Evolutionary conservation across 2,797 vertebrate species (phyloP).

Genomic region (Bothrops alternatus): DNA sequence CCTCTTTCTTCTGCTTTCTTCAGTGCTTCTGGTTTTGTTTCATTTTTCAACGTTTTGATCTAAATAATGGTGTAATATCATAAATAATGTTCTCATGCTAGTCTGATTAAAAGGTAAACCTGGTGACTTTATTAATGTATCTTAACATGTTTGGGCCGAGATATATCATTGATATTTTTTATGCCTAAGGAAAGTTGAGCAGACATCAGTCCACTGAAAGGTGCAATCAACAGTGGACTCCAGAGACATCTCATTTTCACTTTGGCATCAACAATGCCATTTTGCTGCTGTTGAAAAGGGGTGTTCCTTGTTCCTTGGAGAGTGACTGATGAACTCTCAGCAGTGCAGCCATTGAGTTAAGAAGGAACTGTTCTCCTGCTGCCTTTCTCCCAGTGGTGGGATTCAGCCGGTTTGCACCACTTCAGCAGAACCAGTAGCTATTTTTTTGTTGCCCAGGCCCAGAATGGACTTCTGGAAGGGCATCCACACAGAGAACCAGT

Average conservation of each 20-base stretch:
- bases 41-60: not conserved
- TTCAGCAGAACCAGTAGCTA: too few relatives aligned
- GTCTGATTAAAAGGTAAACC: not conserved
- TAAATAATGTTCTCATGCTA: not conserved
- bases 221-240: too few relatives aligned
- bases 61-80: not conserved
- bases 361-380: not conserved
- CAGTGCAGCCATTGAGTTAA: not conserved
- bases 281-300: not conserved
- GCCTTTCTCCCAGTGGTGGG: too few relatives aligned
- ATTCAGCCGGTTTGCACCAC: too few relatives aligned
- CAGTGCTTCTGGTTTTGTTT: not conserved
- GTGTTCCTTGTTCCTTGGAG: not conserved
- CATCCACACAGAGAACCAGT: too few relatives aligned
- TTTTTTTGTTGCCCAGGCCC: too few relatives aligned
- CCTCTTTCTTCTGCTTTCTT: not conserved
- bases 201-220: not conserved
- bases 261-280: not conserved
- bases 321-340: not conserved
- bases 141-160: not conserved
- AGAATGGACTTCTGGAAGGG: too few relatives aligned
- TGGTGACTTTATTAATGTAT: not conserved
- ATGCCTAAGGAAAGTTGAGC: not conserved
- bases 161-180: not conserved
- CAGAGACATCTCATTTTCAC: not conserved